These are phyloP conservation scores for Dicentrarchus labrax DNA, from an alignment of 2,113 vertebrate genomes.

Conservation along the genomic window DNA sequence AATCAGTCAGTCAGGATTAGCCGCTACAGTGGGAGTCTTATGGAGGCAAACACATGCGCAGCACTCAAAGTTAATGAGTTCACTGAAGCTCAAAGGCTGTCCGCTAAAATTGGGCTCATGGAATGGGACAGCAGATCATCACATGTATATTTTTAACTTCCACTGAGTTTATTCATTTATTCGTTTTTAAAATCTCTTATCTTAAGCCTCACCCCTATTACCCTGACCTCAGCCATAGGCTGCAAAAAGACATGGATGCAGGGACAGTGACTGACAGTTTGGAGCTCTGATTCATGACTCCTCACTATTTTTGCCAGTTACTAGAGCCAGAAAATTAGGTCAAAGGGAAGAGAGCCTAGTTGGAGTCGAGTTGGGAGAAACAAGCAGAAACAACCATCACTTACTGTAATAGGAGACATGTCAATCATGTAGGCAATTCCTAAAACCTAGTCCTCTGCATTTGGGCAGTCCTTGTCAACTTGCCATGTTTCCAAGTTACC, in stretches of 20 bases:
- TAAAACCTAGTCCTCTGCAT: constrained; percentile 2
- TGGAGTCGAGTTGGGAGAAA: constrained; percentile 15
- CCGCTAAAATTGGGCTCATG: constrained; percentile 45
- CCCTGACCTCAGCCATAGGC: constrained; percentile 6
- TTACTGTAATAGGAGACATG: constrained; percentile 18
- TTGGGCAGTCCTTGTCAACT: constrained; percentile 28
- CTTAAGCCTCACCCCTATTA: constrained; percentile 3
- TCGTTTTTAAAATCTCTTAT: constrained; percentile 9
- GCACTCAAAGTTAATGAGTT: constrained; percentile 64
- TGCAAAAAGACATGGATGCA: neutral
- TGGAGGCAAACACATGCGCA: constrained; percentile 45
- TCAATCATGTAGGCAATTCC: neutral
- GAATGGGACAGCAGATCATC: constrained; percentile 41
- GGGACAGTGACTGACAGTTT: neutral
- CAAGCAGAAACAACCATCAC: constrained; percentile 3
- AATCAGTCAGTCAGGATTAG: constrained; percentile 73
- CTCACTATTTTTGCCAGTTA: constrained; percentile 7
- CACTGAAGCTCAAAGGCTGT: constrained; percentile 50
- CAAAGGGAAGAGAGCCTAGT: neutral
- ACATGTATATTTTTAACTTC: constrained; percentile 34
- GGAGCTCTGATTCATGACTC: constrained; percentile 4
- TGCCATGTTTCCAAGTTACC: neutral
- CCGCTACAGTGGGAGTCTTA: constrained; percentile 38
- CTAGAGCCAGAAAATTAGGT: constrained; percentile 27
- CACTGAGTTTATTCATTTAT: neutral